These are phyloP conservation scores for Tapirus terrestris DNA, from an alignment of 2,113 vertebrate genomes.

Conservation along the genomic window DNA sequence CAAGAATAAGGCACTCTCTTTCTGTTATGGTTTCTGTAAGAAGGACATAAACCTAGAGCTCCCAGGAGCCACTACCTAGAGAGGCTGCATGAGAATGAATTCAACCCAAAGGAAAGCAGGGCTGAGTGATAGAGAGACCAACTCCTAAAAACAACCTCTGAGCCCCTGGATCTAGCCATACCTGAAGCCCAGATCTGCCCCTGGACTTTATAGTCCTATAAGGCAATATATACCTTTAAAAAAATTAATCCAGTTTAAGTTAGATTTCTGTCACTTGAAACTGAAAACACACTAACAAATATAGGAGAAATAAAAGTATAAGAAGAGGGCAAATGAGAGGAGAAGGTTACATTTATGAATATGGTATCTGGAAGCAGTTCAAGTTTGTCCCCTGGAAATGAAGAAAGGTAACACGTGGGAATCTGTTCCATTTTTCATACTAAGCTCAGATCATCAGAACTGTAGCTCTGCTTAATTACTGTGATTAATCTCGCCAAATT, in stretches of 20 bases:
- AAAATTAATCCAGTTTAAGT: not conserved
- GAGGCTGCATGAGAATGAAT: not conserved
- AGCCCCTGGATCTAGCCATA: not conserved
- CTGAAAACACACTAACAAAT: conserved; percentile 20
- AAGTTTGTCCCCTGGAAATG: not conserved
- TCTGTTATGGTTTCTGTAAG: not conserved
- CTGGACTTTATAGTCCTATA: not conserved
- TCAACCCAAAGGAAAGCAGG: not conserved
- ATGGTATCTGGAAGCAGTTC: not conserved
- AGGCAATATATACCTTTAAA: not conserved
- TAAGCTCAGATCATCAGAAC: conserved; percentile 35
- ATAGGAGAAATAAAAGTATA: not conserved
- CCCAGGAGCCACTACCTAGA: not conserved
- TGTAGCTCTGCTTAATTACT: conserved; percentile 45
- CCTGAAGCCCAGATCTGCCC: not conserved
- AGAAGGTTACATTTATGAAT: not conserved
- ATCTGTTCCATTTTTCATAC: conserved; percentile 22
- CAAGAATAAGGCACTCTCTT: not conserved
- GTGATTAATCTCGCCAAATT: conserved; percentile 48
- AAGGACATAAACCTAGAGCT: not conserved
- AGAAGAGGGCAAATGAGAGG: not conserved
- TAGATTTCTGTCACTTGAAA: not conserved
- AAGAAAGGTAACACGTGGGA: not conserved
- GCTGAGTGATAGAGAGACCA: not conserved
- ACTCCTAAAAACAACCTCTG: not conserved